These are phyloP conservation scores for Atractosteus spatula DNA, from an alignment of 2,113 vertebrate genomes.

Conservation along the genomic window DNA sequence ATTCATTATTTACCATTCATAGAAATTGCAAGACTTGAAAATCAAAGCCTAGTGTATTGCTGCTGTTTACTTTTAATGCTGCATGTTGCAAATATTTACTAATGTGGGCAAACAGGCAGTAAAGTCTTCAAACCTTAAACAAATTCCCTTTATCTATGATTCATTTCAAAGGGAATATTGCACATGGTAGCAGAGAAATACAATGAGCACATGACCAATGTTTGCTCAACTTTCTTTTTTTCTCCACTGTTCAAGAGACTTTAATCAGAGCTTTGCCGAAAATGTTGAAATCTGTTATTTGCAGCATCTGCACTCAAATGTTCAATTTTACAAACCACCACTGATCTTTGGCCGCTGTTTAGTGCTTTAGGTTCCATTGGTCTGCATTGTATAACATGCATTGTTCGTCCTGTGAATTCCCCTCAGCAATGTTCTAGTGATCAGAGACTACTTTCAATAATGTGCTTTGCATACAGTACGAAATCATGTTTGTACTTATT, in stretches of 20 bases:
- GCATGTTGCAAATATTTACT: neutral
- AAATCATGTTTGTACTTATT: neutral
- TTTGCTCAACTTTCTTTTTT: neutral
- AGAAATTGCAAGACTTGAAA: too few species aligned
- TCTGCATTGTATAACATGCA: constrained; percentile 44
- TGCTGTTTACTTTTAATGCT: too few species aligned
- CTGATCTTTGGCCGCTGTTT: constrained; percentile 51
- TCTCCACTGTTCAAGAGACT: neutral
- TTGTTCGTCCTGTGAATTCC: constrained; percentile 61
- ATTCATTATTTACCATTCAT: too few species aligned
- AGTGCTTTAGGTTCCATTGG: constrained; percentile 49
- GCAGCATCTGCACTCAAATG: neutral
- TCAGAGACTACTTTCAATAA: constrained; percentile 43
- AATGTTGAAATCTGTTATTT: neutral
- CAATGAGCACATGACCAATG: neutral
- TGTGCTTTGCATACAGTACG: constrained; percentile 43
- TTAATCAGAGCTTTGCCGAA: neutral
- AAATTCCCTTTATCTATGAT: constrained; percentile 19
- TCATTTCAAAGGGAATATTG: neutral
- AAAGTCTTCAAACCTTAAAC: neutral
- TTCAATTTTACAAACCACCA: constrained; percentile 50
- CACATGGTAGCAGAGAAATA: neutral
- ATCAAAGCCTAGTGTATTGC: too few species aligned
- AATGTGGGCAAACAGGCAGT: constrained; percentile 19
- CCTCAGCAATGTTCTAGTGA: constrained; percentile 63